These are phyloP conservation scores for Rhynchomys soricoides DNA, from an alignment of 2,113 vertebrate genomes.

Conservation along the genomic window DNA sequence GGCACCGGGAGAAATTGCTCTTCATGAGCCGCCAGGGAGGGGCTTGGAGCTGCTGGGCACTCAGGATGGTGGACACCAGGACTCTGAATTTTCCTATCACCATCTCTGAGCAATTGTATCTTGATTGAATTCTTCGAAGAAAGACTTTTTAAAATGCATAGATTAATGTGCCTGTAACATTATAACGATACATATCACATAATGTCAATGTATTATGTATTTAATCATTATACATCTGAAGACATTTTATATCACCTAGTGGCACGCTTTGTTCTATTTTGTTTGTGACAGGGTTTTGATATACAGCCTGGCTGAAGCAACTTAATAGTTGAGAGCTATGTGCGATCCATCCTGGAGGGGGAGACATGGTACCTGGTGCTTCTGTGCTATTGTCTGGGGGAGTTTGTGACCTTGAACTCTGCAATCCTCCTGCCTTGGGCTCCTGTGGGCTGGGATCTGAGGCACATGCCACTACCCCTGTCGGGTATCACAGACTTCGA, in stretches of 20 bases:
- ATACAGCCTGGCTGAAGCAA: neutral
- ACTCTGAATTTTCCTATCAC: neutral
- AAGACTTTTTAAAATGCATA: neutral
- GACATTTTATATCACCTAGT: neutral
- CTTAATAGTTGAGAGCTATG: too few relatives aligned
- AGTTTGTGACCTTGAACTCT: neutral
- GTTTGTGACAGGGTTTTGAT: neutral
- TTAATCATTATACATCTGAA: neutral
- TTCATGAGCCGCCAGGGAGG: neutral
- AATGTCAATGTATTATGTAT: neutral
- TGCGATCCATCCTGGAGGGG: neutral
- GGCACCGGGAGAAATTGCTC: neutral
- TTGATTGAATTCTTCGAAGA: neutral
- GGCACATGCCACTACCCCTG: neutral
- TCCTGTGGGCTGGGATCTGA: neutral
- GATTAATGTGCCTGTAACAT: neutral
- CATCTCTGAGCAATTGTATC: neutral
- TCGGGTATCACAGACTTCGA: too few relatives aligned
- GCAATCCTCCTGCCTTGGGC: neutral
- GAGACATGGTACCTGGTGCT: too few relatives aligned
- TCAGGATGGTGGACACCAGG: rapidly evolving
- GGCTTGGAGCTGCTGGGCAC: rapidly evolving
- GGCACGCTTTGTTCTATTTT: neutral
- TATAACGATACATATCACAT: neutral
- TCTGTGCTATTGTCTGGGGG: too few relatives aligned